Conservation (phyloP, 2,888 invertebrate genomes). For the Clitarchus hookeri region DNA sequence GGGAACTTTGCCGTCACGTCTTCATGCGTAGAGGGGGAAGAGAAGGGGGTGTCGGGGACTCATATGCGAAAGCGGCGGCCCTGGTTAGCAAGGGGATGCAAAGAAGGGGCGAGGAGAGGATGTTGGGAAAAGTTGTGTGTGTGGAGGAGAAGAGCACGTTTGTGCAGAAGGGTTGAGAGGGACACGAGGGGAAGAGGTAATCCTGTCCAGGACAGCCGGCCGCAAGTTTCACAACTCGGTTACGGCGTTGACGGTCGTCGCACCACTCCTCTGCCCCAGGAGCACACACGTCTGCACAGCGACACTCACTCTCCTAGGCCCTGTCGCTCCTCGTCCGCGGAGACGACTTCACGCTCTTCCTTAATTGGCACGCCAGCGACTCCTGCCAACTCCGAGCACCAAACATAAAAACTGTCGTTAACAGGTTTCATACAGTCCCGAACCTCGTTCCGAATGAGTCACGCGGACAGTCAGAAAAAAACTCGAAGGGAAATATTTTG, state of each 20-base stretch:
- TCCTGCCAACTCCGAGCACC: not conserved
- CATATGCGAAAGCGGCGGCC: too few species aligned
- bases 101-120: not conserved
- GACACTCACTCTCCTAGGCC: not conserved
- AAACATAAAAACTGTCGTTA: not conserved
- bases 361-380: not conserved
- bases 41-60: too few species aligned
- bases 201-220: not conserved
- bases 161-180: not conserved
- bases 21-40: too few species aligned
- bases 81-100: not conserved
- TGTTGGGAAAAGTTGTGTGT: not conserved
- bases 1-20: not conserved
- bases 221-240: slow-evolving; percentile 14
- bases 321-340: not conserved
- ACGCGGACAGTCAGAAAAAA: not conserved
- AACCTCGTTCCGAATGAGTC: not conserved
- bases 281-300: not conserved
- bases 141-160: too few species aligned
- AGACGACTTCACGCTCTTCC: not conserved
- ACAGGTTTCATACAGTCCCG: not conserved
- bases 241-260: not conserved
- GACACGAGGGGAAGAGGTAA: not conserved
- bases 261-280: not conserved
- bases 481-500: too few species aligned